A percentile compares a stretch with the other conserved stretches of the same genome.
These are phyloP conservation scores for Leptothorax acervorum DNA, from an alignment of 2,888 invertebrate species.

Conservation along the genomic window DNA sequence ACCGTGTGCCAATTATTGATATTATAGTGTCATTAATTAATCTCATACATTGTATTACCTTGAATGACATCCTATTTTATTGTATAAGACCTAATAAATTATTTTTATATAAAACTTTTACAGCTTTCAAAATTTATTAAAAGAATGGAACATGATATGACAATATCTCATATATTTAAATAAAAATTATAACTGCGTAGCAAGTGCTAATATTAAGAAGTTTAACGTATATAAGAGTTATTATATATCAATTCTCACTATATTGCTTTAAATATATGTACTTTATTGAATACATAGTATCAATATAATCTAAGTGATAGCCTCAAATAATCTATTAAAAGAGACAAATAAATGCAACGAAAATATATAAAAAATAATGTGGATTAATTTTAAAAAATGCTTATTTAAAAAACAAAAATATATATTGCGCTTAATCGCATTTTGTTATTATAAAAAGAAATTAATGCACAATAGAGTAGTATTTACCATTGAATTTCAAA, in stretches of 20 bases:
- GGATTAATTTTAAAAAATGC: not conserved
- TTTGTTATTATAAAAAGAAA: not conserved
- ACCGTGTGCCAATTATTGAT: not conserved
- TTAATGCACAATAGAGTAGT: not conserved
- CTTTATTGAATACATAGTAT: not conserved
- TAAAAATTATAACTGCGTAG: not conserved
- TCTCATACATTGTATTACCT: not conserved
- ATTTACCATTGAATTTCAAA: not conserved
- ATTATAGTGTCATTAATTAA: constrained; percentile 11
- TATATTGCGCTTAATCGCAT: not conserved
- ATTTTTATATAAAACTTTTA: constrained; percentile 9
- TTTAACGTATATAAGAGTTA: not conserved
- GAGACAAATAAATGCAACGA: not conserved
- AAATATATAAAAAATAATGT: not conserved
- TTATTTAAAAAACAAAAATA: not conserved
- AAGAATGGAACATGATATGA: not conserved
- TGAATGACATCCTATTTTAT: constrained; percentile 2
- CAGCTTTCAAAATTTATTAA: constrained; percentile 1
- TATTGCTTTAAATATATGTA: not conserved
- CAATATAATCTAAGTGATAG: constrained; percentile 16
- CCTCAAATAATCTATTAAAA: not conserved
- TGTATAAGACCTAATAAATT: not conserved
- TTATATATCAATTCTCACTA: not conserved
- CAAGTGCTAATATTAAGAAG: not conserved
- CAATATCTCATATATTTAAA: constrained; percentile 3